Evolutionary conservation across 37 sponge, comb jelly and placozoan species (phyloP), one percentile per base, ranked within the genome.

Genomic region (Lycopodina hypogea): DNA sequence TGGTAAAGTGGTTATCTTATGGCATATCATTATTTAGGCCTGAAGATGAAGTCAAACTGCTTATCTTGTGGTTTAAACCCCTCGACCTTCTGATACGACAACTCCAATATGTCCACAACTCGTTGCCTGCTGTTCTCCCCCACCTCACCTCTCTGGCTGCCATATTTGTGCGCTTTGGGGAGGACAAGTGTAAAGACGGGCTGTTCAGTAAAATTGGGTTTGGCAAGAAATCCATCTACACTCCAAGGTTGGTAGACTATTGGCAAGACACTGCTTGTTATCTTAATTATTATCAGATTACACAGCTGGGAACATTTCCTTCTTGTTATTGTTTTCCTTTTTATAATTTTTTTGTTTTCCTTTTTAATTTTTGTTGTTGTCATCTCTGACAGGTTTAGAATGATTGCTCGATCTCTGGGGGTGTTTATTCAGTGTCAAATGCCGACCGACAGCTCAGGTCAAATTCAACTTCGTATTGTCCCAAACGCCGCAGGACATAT

Each of bases 181-280:
- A 91, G 58, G 96, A 95, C 74, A 91, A 91, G 68, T 83, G 84
- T 1, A 72, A 84, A 15, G 92, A 91, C n/a, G 96, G 96, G 30
- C 60, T 95, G 29, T 82, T 95, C 18, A 92, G 96, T 17, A 90
- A 69, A 19, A 88, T 95, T 68, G 93, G 96, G 36, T 70, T 95
- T 37, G 96, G 96, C 17, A 91, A 86, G 83, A 88, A 80, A 56
- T 92, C 96, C 23, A 18, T 39, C 19, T 83, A 89, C 77, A 72
- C 83, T 29, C 39, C 85, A 37, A 42, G 84, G 94, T 93, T 55
- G 82, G 93, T 68, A 23, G 21, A n/a, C 17, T n/a, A 35, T n/a
- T n/a, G n/a, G n/a, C n/a, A n/a, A n/a, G n/a, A n/a, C n/a, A n/a
- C n/a, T 45, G 9, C 33, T 37, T 57, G 57, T 22, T 59, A n/a